Evolutionary conservation across 1,140 invertebrate genomes (phyloP).

Genomic region (Lysiphlebus fabarum): DNA sequence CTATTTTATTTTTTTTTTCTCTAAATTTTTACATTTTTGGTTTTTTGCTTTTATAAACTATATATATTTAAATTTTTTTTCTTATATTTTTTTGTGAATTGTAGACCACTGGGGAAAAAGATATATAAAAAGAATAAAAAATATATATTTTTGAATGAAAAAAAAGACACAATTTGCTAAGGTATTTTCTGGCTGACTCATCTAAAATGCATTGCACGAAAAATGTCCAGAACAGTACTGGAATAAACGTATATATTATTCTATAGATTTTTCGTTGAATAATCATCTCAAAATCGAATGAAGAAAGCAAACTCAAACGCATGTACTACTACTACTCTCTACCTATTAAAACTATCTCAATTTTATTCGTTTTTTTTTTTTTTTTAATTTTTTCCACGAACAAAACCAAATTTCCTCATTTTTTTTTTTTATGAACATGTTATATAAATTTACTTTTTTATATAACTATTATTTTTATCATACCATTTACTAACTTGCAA

Average conservation of each 20-base stretch:
- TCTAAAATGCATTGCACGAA: constrained; percentile 29
- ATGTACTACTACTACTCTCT: neutral
- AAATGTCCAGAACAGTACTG: constrained; percentile 9
- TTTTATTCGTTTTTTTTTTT: neutral
- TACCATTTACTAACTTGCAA: too few relatives aligned
- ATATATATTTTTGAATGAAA: constrained; percentile 2
- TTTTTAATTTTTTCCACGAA: neutral
- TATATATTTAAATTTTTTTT: too few relatives aligned
- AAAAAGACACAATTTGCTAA: constrained; percentile 23
- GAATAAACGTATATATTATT: neutral
- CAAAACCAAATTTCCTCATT: neutral
- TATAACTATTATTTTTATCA: too few relatives aligned
- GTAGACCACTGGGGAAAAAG: neutral
- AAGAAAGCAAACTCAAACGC: neutral
- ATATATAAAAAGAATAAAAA: neutral
- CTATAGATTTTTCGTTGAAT: constrained; percentile 6
- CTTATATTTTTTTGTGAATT: neutral
- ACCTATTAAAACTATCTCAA: constrained; percentile 3
- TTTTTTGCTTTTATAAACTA: too few relatives aligned
- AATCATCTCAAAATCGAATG: constrained; percentile 18
- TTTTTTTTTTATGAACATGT: neutral
- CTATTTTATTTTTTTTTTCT: too few relatives aligned
- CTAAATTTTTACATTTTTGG: too few relatives aligned
- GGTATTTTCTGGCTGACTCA: constrained; percentile 29
- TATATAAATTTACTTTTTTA: too few relatives aligned